Percentiles rank a stretch among this genome's conserved stretches.
phyloP scores from a whole-genome alignment of 2,888 invertebrate genomes.

The Tuberolachnus salignus region DNA sequence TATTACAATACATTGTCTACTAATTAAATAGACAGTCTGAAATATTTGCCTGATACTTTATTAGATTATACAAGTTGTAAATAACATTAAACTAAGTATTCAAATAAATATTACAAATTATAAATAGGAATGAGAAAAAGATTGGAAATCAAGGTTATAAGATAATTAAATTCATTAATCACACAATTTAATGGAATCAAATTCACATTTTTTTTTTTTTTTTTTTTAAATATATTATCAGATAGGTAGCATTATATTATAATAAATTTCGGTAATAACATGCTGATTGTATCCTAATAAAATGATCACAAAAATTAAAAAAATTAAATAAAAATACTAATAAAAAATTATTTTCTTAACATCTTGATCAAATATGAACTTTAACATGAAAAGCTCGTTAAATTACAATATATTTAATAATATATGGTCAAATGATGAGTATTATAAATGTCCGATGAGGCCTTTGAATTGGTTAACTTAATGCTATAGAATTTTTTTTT shows the following conservation, averaged over 20 bases:
- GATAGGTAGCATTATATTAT: slow-evolving; percentile 48
- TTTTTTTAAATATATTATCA: slow-evolving; percentile 44
- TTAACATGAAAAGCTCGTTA: slow-evolving; percentile 50
- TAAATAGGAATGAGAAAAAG: not conserved
- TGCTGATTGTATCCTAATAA: slow-evolving; percentile 54
- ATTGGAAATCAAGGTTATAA: slow-evolving; percentile 4
- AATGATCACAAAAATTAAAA: slow-evolving; percentile 54
- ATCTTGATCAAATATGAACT: slow-evolving; percentile 30
- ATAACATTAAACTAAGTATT: too few relatives aligned
- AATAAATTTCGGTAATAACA: slow-evolving; percentile 53
- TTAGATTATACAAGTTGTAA: too few relatives aligned
- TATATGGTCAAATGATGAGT: slow-evolving; percentile 44
- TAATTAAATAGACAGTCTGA: too few relatives aligned
- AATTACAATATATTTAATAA: slow-evolving; percentile 44
- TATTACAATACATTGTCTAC: too few relatives aligned
- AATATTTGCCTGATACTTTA: too few relatives aligned
- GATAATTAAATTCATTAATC: slow-evolving; percentile 17
- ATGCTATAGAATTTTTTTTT: slow-evolving; percentile 8
- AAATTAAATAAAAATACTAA: slow-evolving; percentile 51
- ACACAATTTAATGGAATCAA: slow-evolving; percentile 25
- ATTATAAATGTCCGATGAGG: slow-evolving; percentile 39
- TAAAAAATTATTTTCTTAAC: slow-evolving; percentile 39
- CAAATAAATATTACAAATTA: too few relatives aligned
- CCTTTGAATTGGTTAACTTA: slow-evolving; percentile 40
- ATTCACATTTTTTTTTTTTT: not conserved